Evolutionary conservation across 1,140 invertebrate genomes (phyloP).

Genomic region (Micrasema minimum): DNA sequence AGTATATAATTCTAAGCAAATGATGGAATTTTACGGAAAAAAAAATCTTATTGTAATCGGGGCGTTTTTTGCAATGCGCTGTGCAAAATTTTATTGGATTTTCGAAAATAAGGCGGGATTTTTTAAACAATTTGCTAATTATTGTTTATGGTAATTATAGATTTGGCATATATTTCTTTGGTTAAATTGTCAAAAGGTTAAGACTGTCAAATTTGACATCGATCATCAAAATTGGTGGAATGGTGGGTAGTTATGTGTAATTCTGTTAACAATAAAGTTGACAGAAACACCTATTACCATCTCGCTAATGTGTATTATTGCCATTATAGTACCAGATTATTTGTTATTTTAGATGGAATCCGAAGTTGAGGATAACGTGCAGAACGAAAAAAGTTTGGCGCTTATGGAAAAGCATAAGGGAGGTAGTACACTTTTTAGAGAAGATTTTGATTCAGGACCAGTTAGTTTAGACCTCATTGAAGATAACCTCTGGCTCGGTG

Average conservation of each 20-base stretch:
- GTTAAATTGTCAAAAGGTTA: neutral
- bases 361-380: conserved; percentile 21
- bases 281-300: neutral
- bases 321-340: neutral
- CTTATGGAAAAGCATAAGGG: conserved; percentile 42
- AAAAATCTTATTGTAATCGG: no score
- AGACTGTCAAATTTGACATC: conserved; percentile 9
- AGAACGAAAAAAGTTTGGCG: conserved; percentile 21
- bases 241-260: neutral
- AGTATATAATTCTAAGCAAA: no score
- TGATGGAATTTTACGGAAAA: no score
- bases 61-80: no score
- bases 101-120: no score
- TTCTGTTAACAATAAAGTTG: neutral
- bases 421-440: conserved; percentile 32
- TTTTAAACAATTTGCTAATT: no score
- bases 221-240: neutral
- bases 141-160: no score
- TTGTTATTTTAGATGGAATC: conserved; percentile 16
- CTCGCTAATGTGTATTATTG: neutral
- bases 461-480: conserved; percentile 76
- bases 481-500: conserved; percentile 76
- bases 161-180: no score
- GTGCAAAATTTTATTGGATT: no score
- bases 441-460: conserved; percentile 59